Base-by-base conservation (phyloP, 2,113 vertebrate genomes). In the Mesembrinibis cayennensis region DNA sequence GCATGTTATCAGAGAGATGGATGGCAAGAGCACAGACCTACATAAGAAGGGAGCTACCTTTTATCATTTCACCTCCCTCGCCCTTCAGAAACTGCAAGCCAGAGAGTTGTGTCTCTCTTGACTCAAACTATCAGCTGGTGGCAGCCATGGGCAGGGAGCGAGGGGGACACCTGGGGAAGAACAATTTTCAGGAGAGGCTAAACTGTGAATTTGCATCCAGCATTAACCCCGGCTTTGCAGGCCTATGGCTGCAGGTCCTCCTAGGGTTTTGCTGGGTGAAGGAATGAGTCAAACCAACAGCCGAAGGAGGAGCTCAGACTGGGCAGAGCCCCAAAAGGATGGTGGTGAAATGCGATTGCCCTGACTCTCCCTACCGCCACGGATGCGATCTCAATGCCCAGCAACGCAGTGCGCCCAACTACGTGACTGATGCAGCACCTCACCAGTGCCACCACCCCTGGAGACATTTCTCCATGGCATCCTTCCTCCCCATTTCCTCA, bases 381-480 rank as follows among this genome's bases (percentile, higher is more conserved):
- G 40, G 66, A 25, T 44, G n/a, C 5, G 6, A 42, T 17, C 30
- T 52, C 65, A 63, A 4, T 40, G 36, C 23, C 40, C 58, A 45
- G 56, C n/a, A 71, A 10, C 0, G 2, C 30, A 18, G 42, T 3
- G 20, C 0, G 7, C 47, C 44, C n/a, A 66, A 2, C 36, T 17
- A 16, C 3, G 2, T 10, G n/a, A 22, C 27, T 1, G 2, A 21
- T 10, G 29, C 13, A 50, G 52, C 30, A n/a, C 21, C 53, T 82
- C 58, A 36, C 7, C 34, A 15, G 27, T 63, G 69, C 55, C 29
- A 44, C 20, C 42, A n/a, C 30, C 21, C 26, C 14, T 19, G 30
- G 59, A 30, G 38, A 52, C 21, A 5, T 63, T 70, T 88, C 65
- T 89, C 34, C 45, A 16, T 1, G 2, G 3, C 40, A 45, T 13